Evolutionary conservation across 2,113 vertebrate species (phyloP), one percentile per base, ranked within the genome.

Genomic region (Grus americana): DNA sequence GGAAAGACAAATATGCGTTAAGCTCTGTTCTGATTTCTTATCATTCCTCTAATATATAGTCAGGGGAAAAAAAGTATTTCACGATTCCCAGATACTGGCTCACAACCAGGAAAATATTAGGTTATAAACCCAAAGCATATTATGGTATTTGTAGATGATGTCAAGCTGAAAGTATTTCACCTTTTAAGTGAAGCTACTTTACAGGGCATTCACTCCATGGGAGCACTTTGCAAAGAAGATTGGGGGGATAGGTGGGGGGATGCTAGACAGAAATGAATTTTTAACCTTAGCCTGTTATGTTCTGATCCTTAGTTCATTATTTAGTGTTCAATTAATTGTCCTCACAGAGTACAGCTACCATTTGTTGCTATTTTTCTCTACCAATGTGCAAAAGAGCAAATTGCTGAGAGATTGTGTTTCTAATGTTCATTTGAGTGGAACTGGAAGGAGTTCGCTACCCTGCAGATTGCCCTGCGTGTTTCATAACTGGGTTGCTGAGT

Each of bases 71-170:
- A 96, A 96, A 95, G 89, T 94, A 97, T 98, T 98, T 96, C 84
- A 96, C 54, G 87, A 97, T 97, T 98, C 96, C 97, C 94, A 95
- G 95, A 96, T 97, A 82, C 94, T 98, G 97, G 97, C 96, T 96
- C 86, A 72, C 93, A 88, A 97, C 97, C 98, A 98, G 97, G 93
- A 97, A 95, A 98, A 97, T 88, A 95, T 97, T 95, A 98, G 95
- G 95, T 98, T 97, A 98, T 98, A 98, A 98, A 98, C 97, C 96
- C 95, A 97, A 97, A 97, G 96, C 97, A 98, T 98, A 97, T 98
- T 98, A 97, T 96, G 97, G 97, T 97, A 87, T 98, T 98, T 97
- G 97, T 97, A 95, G 91, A 97, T 98, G 97, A 98, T 97, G 98
- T 98, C 98, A 98, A 95, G 81, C 97, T 96, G 61, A 62, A 98